Evolutionary conservation across 2,888 invertebrate genomes (phyloP), one percentile per base, ranked within the genome.

Genomic region (Iselma pallidipennis): DNA sequence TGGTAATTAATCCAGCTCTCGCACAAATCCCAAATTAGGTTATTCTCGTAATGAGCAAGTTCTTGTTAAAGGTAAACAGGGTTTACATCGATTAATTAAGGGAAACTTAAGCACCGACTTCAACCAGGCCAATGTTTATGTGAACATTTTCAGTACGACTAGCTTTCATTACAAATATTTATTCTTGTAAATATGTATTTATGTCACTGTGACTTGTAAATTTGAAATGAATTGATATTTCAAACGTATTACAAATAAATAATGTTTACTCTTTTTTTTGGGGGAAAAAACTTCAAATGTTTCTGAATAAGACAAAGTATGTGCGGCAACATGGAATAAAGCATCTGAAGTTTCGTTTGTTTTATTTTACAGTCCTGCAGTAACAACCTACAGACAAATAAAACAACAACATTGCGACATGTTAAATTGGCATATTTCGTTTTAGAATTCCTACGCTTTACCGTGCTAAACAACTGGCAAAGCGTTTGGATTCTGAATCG

Each of bases 371-470:
- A 33, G 21, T 6, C 14, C 12, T 3, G 23, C 26, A 23, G n/a
- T n/a, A n/a, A n/a, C n/a, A n/a, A n/a, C n/a, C n/a, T n/a, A n/a
- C n/a, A n/a, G n/a, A 25, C 6, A 28, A 7, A 19, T 14, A 7
- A 56, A 52, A 61, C 42, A 52, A 5, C 23, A 56, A 50, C 56
- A 29, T 21, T 45, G 23, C n/a, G 10, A 12, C 45, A 29, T 57
- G 37, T 55, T 57, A 48, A 53, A 48, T 52, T 37, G 51, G 74
- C 79, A 79, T 80, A 83, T 85, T 89, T 87, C 83, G 90, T 84
- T 92, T 94, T 94, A 94, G 93, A 94, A 94, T 94, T 93, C 93
- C 92, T 93, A 93, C 93, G 93, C 93, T 93, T 94, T 93, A 93
- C 93, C 92, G 90, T 89, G 82, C 83, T 82, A 81, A 76, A 74